phyloP scores from a whole-genome alignment of 2,888 invertebrate species.

The Drosophila conformis region DNA sequence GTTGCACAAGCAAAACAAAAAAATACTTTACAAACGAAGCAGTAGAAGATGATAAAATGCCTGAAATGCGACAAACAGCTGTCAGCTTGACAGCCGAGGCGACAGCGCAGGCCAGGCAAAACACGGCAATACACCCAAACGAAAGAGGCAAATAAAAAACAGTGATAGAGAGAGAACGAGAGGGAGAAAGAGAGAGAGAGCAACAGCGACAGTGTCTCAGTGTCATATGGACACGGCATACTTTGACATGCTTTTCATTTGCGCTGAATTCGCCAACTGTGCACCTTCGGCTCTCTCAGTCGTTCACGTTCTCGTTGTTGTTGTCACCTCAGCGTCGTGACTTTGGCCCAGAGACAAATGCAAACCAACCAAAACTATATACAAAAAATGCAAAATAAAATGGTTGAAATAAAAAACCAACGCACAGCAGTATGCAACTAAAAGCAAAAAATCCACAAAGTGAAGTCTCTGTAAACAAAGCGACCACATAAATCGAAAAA shows the following conservation, averaged over 20 bases:
- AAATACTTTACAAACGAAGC: constrained; percentile 22
- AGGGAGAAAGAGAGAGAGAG: constrained; percentile 6
- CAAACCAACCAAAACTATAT: constrained; percentile 20
- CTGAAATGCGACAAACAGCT: constrained; percentile 76
- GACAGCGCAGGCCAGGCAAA: constrained; percentile 9
- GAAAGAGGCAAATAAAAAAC: constrained; percentile 3
- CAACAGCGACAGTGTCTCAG: constrained; percentile 28
- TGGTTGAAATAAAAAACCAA: constrained; percentile 1
- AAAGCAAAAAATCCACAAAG: constrained; percentile 49
- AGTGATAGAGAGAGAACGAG: constrained; percentile 12
- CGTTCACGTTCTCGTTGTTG: constrained; percentile 8
- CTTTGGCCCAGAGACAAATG: constrained; percentile 57
- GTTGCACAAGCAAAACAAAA: not conserved
- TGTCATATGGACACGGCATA: constrained; percentile 67
- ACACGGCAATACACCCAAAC: too few relatives aligned
- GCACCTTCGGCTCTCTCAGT: constrained; percentile 30
- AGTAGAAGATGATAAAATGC: constrained; percentile 64
- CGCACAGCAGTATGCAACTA: constrained; percentile 49
- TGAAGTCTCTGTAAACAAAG: constrained; percentile 55
- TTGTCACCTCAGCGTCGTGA: constrained; percentile 39
- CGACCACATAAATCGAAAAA: constrained; percentile 46
- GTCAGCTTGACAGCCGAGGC: constrained; percentile 68
- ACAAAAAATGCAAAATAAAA: constrained; percentile 6
- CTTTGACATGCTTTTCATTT: constrained; percentile 70
- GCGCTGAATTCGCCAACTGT: constrained; percentile 62